phyloP scores from a whole-genome alignment of 2,797 vertebrate genomes.

The Perodicticus potto region DNA sequence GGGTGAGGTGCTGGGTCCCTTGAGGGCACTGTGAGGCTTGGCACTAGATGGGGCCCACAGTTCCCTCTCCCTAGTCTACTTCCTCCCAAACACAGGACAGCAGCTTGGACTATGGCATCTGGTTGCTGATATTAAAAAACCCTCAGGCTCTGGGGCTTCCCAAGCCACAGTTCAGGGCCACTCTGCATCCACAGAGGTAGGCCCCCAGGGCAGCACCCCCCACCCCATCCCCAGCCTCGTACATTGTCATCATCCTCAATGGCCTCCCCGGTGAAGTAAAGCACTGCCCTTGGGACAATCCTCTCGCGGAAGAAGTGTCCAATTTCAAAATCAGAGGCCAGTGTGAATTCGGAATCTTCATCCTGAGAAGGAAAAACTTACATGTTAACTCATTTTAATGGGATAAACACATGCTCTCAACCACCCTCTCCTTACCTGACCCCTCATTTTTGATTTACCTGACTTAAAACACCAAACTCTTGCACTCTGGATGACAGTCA shows the following conservation, averaged over 20 bases:
- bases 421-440: too few species aligned
- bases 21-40: accelerated
- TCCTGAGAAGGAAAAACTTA: conserved; percentile 89
- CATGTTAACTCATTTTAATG: not conserved
- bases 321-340: conserved; percentile 97
- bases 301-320: conserved; percentile 99
- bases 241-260: conserved; percentile 98
- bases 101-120: accelerated
- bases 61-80: not conserved
- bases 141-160: not conserved
- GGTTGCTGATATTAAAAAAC: not conserved
- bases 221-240: conserved; percentile 76
- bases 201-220: not conserved
- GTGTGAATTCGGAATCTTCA: conserved; percentile 96
- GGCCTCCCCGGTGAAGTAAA: conserved; percentile 99
- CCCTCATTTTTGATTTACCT: not conserved
- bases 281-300: conserved; percentile 97
- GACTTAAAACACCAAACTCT: too few species aligned
- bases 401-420: not conserved
- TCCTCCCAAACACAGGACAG: too few species aligned
- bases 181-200: not conserved
- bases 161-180: not conserved
- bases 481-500: not conserved
- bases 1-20: not conserved
- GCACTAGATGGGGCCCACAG: not conserved